Evolutionary conservation across 1,140 invertebrate genomes (phyloP).

Genomic region (Dendroctonus ponderosae): DNA sequence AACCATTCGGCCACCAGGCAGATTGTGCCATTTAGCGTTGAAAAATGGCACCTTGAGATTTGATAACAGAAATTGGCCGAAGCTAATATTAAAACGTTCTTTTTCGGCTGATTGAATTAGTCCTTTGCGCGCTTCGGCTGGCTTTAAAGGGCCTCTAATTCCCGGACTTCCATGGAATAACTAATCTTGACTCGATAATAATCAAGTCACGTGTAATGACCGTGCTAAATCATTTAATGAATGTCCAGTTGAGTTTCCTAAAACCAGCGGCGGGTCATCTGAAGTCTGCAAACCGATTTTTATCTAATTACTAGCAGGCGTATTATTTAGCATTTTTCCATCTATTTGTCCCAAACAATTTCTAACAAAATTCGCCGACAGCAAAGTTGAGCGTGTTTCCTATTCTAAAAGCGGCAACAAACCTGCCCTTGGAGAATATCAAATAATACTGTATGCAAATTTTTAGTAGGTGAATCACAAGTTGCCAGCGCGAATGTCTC

Average conservation of each 20-base stretch:
- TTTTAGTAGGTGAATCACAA: slow-evolving; percentile 35
- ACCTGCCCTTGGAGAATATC: slow-evolving; percentile 32
- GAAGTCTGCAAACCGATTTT: background rate
- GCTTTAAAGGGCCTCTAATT: slow-evolving; percentile 14
- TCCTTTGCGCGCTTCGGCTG: background rate
- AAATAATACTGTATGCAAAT: slow-evolving; percentile 36
- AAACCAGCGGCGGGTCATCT: background rate
- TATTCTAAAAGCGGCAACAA: slow-evolving; percentile 34
- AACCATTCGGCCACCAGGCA: too few relatives aligned
- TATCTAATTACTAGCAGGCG: slow-evolving; percentile 7
- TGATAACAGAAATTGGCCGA: too few relatives aligned
- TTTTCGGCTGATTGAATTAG: slow-evolving; percentile 8
- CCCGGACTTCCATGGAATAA: slow-evolving; percentile 19
- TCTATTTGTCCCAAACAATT: slow-evolving; percentile 14
- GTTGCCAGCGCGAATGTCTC: slow-evolving; percentile 25
- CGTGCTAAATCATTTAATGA: slow-evolving; percentile 24
- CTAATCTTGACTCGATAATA: slow-evolving; percentile 24
- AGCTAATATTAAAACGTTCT: too few relatives aligned
- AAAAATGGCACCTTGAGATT: too few relatives aligned
- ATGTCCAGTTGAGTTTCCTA: background rate
- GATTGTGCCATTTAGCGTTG: too few relatives aligned
- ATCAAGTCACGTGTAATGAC: slow-evolving; percentile 27
- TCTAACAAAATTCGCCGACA: slow-evolving; percentile 16
- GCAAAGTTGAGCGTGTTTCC: slow-evolving; percentile 22
- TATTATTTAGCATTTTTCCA: background rate